These are phyloP conservation scores for Triplophysa dalaica DNA, from an alignment of 2,113 vertebrate species.

Conservation along the genomic window DNA sequence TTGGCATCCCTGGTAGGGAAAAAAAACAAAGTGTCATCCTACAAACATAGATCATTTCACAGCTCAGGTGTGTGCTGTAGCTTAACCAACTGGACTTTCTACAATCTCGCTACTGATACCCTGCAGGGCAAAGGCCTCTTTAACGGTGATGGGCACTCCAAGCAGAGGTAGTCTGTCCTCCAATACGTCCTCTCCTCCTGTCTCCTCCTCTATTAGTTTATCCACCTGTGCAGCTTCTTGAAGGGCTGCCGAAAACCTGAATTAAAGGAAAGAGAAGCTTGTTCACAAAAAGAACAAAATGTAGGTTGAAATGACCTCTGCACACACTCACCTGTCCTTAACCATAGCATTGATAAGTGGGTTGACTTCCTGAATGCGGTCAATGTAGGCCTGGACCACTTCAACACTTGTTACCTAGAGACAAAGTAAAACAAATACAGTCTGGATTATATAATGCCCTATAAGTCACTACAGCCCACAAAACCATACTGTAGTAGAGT, in stretches of 20 bases:
- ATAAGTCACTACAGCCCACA: background rate
- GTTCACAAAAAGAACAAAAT: background rate
- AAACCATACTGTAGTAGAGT: too few species aligned
- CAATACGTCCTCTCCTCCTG: slow-evolving; percentile 76
- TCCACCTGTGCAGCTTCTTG: slow-evolving; percentile 83
- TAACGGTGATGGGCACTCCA: slow-evolving; percentile 85
- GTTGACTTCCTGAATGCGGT: slow-evolving; percentile 84
- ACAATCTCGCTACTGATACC: slow-evolving; percentile 64
- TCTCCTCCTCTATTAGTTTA: slow-evolving; percentile 77
- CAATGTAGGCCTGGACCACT: slow-evolving; percentile 83
- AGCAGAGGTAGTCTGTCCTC: slow-evolving; percentile 83
- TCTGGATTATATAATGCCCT: background rate
- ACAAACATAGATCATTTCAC: background rate
- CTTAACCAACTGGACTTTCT: background rate
- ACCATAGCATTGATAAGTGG: slow-evolving; percentile 83
- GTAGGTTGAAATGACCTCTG: background rate
- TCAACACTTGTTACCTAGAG: slow-evolving; percentile 80
- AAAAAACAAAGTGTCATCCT: slow-evolving; percentile 15
- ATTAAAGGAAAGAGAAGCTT: background rate
- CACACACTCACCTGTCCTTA: slow-evolving; percentile 77
- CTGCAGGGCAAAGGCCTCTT: slow-evolving; percentile 82
- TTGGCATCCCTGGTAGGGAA: slow-evolving; percentile 78
- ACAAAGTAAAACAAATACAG: background rate
- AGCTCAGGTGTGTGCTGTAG: background rate
- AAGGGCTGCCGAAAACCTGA: slow-evolving; percentile 78